These are phyloP conservation scores for Ricordea florida DNA, from an alignment of 92 coral and sea anemone genomes.

Conservation along the genomic window DNA sequence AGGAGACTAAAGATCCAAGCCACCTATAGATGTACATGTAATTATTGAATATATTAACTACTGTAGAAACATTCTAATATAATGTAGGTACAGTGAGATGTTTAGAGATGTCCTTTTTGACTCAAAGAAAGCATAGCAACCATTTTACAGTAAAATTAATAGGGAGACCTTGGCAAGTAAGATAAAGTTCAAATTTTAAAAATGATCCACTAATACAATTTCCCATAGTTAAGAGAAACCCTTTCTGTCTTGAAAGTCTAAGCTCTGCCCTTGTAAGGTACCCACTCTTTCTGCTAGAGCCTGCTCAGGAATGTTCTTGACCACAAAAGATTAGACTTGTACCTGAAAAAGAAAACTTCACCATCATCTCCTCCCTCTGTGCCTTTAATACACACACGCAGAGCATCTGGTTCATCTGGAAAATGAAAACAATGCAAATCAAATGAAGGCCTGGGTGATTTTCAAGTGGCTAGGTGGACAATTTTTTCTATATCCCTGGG, in stretches of 20 bases:
- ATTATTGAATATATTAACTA: neutral
- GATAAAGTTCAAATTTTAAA: too few species aligned
- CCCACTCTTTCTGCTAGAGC: too few species aligned
- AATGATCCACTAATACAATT: too few species aligned
- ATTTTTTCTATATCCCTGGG: neutral
- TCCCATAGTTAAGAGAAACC: too few species aligned
- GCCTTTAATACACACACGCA: conserved; percentile 63
- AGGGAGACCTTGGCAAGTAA: too few species aligned
- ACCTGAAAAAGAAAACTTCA: conserved; percentile 81
- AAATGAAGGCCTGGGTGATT: too few species aligned
- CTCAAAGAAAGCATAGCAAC: neutral
- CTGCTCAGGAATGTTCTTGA: too few species aligned
- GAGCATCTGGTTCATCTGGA: conserved; percentile 79
- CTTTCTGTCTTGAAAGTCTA: too few species aligned
- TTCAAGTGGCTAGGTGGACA: neutral
- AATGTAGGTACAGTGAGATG: neutral
- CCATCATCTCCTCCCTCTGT: conserved; percentile 46
- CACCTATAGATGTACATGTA: conserved; percentile 34
- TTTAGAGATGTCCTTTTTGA: neutral
- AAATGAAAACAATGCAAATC: too few species aligned
- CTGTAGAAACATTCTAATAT: neutral
- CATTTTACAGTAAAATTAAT: neutral
- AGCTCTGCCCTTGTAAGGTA: too few species aligned
- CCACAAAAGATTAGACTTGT: too few species aligned
- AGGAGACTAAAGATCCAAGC: conserved; percentile 81